Evolutionary conservation across 1,140 invertebrate genomes (phyloP), one percentile per base, ranked within the genome.

Genomic region (Drosophila nigromelanica): DNA sequence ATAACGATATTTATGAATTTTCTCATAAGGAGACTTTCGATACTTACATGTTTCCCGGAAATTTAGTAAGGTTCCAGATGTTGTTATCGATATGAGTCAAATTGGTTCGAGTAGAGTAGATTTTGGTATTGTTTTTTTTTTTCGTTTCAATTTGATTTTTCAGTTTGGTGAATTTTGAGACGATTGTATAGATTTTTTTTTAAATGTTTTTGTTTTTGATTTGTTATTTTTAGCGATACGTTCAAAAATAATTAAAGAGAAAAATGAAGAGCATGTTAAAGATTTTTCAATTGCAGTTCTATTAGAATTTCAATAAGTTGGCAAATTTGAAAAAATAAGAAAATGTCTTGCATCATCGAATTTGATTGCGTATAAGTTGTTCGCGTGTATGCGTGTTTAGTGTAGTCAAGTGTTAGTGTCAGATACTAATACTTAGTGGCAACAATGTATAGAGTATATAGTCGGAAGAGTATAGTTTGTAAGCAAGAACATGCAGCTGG

Each of bases 231-330:
- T 87, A 89, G 83, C 83, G 85, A 89, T 89, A 89, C 83, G 83
- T 89, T 87, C 43, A 89, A 89, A 87, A 83, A 30, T 77, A 83
- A 89, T 89, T 89, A 89, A 89, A 89, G 83, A 89, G 83, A 89
- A 89, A 89, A 89, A 89, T 89, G 64, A 89, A 89, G 76, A 89
- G 79, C 67, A 67, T 89, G 89, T 89, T 89, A 89, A 89, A 89
- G 68, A 74, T 76, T 82, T 82, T 89, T 89, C 69, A 87, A 81
- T 86, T 86, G 64, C 73, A 80, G 76, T 73, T 87, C 69, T 68
- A 78, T 71, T 61, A 73, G 48, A 80, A 85, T 87, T 87, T 86
- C 39, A 80, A 76, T 64, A 73, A 81, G 60, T 76, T 76, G 50
- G 47, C 50, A 80, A 80, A 77, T 83, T 87, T 76, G 37, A 76